Conservation (phyloP, 2,113 vertebrate genomes). For the Anarrhichthys ocellatus region DNA sequence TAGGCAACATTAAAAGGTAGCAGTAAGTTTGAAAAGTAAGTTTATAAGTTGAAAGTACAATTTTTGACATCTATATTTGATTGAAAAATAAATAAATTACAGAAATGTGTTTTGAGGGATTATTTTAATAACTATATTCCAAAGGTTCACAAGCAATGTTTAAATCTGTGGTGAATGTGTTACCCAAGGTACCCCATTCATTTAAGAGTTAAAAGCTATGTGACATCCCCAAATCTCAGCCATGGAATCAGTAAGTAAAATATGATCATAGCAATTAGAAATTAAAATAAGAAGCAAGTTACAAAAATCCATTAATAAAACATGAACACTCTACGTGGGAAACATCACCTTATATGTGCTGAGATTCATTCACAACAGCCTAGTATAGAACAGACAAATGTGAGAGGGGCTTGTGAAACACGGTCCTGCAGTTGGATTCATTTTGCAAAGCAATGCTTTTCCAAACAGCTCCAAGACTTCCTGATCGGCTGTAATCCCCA, state of each 20-base stretch:
- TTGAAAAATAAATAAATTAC: background rate
- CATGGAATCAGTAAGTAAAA: background rate
- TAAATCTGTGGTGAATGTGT: background rate
- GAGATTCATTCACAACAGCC: conserved; percentile 10
- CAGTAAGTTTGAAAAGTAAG: background rate
- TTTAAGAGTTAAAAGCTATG: background rate
- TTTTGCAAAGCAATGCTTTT: conserved; percentile 83
- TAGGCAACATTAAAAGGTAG: background rate
- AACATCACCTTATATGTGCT: background rate
- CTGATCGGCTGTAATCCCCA: conserved; percentile 92
- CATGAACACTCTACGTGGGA: background rate
- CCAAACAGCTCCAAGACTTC: conserved; percentile 91
- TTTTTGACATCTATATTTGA: background rate
- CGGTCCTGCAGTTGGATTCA: conserved; percentile 50
- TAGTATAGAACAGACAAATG: conserved; percentile 26
- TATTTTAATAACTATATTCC: background rate
- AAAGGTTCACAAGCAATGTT: background rate
- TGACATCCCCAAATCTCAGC: background rate
- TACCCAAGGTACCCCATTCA: background rate
- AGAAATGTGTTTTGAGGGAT: background rate
- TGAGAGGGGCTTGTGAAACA: conserved; percentile 52
- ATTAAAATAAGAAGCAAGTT: background rate
- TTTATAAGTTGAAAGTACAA: background rate
- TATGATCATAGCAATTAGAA: background rate
- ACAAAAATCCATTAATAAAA: background rate